A percentile compares a stretch with the other conserved stretches of the same genome.
Conservation (phyloP, 53 echinoderm and acorn worm species). For the Patiria pectinifera region DNA sequence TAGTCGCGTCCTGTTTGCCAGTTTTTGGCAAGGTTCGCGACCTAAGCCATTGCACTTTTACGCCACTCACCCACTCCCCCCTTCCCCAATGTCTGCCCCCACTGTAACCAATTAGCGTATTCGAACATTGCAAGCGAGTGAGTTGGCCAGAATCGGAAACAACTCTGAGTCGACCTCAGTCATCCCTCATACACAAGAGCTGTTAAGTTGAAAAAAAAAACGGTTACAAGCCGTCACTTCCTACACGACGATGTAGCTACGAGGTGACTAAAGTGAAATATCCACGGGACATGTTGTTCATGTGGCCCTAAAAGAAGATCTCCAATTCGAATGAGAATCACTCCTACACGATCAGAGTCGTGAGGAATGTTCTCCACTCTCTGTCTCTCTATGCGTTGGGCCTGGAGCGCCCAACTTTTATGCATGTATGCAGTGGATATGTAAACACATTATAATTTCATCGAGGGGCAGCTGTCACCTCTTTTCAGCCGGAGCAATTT, state of each 20-base stretch:
- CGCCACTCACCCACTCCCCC: background rate
- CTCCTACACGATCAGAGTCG: background rate
- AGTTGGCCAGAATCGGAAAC: background rate
- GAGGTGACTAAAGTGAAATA: background rate
- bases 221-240: background rate
- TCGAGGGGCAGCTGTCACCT: constrained; percentile 50
- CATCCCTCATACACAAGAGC: background rate
- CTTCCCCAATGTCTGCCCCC: background rate
- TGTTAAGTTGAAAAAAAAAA: background rate
- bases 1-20: constrained; percentile 58
- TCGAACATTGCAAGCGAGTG: background rate
- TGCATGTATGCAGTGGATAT: constrained; percentile 19
- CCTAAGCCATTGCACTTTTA: constrained; percentile 35
- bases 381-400: background rate
- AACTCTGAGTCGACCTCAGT: background rate
- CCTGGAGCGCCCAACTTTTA: background rate
- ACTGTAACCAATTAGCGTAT: background rate
- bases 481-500: constrained; percentile 52
- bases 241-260: background rate
- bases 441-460: constrained; percentile 61
- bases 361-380: constrained; percentile 4
- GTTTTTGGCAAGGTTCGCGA: constrained; percentile 15
- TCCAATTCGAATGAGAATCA: background rate
- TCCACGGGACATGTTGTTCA: background rate
- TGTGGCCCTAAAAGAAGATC: background rate